These are phyloP conservation scores for Solea solea DNA, from an alignment of 2,113 vertebrate species.

Conservation along the genomic window DNA sequence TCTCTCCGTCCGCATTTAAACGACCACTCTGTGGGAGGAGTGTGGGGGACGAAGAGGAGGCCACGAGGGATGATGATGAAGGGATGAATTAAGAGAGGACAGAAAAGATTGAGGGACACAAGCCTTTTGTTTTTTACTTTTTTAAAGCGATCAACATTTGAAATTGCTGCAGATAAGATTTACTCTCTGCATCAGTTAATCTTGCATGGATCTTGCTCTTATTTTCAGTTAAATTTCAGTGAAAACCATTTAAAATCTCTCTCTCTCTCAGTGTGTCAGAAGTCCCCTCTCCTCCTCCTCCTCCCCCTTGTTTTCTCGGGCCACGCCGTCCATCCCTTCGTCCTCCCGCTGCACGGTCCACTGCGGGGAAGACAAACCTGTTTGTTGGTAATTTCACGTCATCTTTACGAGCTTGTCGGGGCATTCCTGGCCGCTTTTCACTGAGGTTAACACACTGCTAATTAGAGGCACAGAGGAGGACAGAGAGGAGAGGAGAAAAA, in stretches of 20 bases:
- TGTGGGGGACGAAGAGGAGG: not conserved
- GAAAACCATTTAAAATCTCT: not conserved
- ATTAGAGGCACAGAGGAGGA: conserved; percentile 69
- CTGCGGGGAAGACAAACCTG: conserved; percentile 43
- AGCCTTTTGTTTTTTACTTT: no score
- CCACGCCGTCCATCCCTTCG: not conserved
- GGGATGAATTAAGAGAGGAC: conserved; percentile 25
- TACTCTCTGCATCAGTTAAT: no score
- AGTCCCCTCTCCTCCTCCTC: not conserved
- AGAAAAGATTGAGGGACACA: not conserved
- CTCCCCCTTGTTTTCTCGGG: not conserved
- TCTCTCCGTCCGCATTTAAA: conserved; percentile 17
- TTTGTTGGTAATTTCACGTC: conserved; percentile 65
- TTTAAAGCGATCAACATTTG: no score
- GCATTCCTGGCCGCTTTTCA: conserved; percentile 73
- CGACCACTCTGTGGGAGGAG: conserved; percentile 35
- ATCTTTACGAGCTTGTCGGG: conserved; percentile 71
- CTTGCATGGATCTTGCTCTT: no score
- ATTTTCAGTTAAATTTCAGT: not conserved
- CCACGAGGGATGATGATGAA: not conserved
- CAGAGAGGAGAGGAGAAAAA: conserved; percentile 24
- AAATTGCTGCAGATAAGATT: no score
- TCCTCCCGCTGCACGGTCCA: not conserved
- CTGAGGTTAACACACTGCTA: conserved; percentile 66
- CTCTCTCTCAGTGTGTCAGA: not conserved